These are phyloP conservation scores for Xenops minutus DNA, from an alignment of 2,797 vertebrate genomes.

Conservation along the genomic window DNA sequence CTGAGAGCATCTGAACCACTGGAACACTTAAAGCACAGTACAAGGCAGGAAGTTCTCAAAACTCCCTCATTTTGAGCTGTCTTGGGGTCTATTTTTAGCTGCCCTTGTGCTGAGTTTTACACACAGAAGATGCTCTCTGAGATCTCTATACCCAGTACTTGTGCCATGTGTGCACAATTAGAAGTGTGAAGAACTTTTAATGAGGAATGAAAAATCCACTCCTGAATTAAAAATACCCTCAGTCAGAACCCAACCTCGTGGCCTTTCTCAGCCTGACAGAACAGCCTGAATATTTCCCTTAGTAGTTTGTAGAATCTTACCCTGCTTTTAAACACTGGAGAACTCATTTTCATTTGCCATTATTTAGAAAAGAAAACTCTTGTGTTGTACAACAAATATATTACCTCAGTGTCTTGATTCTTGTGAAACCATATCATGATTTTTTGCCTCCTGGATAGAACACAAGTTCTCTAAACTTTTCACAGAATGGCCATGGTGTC, in stretches of 20 bases:
- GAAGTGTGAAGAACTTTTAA: neutral
- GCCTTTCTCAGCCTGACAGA: neutral
- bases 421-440: neutral
- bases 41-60: neutral
- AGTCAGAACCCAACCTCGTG: neutral
- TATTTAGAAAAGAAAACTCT: neutral
- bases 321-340: neutral
- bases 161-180: neutral
- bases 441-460: neutral
- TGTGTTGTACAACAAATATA: neutral
- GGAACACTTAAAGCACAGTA: rapidly evolving
- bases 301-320: neutral
- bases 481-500: neutral
- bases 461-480: neutral
- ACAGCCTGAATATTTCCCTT: neutral
- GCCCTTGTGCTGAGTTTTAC: neutral
- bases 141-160: rapidly evolving
- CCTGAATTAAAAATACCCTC: neutral
- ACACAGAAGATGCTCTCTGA: neutral
- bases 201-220: neutral
- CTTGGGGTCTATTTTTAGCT: neutral
- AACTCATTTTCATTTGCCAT: neutral
- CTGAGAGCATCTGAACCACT: neutral
- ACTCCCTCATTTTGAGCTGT: neutral
- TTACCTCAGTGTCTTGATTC: neutral